These are phyloP conservation scores for Aplodontia rufa DNA, from an alignment of 2,113 vertebrate genomes.

Conservation along the genomic window DNA sequence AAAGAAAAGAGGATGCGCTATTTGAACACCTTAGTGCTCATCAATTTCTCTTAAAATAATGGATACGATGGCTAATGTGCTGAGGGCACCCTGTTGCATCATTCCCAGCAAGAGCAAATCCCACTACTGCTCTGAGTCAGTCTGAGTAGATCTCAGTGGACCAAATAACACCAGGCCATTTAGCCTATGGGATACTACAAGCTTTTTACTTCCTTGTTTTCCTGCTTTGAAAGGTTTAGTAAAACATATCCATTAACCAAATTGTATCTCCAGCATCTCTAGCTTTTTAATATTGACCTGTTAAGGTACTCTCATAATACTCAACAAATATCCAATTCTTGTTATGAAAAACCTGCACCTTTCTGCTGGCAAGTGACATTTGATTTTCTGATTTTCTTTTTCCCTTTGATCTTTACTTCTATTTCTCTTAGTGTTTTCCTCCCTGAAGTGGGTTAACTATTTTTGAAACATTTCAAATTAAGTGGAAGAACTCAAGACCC, in stretches of 20 bases:
- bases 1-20: neutral
- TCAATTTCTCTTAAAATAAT: neutral
- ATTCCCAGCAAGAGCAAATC: neutral
- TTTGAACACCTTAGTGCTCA: neutral
- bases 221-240: neutral
- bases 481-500: neutral
- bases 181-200: neutral
- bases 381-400: neutral
- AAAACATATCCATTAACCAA: conserved; percentile 17
- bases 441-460: neutral
- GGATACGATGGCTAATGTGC: neutral
- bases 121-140: neutral
- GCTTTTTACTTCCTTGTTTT: neutral
- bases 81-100: too few species aligned
- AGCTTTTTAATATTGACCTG: neutral
- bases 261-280: neutral
- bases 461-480: neutral
- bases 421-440: neutral
- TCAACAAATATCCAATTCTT: neutral
- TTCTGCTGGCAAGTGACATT: neutral
- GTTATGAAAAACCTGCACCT: neutral
- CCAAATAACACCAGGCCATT: neutral
- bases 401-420: neutral
- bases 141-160: neutral
- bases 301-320: neutral